Conservation (phyloP, 2,797 vertebrate genomes). For the Glossophaga mutica region DNA sequence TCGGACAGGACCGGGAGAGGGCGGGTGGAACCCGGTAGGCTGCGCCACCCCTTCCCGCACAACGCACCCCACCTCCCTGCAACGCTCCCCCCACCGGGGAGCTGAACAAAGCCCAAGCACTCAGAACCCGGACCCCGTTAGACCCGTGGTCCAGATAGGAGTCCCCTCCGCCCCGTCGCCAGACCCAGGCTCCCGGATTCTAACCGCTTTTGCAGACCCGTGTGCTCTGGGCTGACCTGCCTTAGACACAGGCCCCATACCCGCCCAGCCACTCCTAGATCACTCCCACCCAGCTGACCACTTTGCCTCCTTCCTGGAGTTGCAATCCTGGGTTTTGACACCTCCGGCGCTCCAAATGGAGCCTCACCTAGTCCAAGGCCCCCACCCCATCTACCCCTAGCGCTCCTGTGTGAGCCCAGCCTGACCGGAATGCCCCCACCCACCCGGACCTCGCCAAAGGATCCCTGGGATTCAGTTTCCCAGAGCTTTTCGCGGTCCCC, state of each 20-base stretch:
- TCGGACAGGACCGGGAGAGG: not conserved
- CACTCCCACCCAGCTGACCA: not conserved
- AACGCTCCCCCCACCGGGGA: not conserved
- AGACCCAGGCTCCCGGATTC: not conserved
- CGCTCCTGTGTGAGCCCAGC: not conserved
- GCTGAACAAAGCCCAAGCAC: slow-evolving; percentile 25
- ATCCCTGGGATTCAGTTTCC: not conserved
- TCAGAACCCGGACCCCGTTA: not conserved
- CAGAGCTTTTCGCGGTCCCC: not conserved
- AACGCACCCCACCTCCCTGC: not conserved
- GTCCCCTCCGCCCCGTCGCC: not conserved
- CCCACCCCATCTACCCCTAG: not conserved
- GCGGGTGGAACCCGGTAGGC: not conserved
- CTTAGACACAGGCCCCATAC: not conserved
- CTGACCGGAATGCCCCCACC: not conserved
- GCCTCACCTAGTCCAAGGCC: not conserved
- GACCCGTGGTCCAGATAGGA: not conserved
- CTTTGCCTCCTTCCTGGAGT: not conserved
- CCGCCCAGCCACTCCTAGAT: not conserved
- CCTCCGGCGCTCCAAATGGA: not conserved
- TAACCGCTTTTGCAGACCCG: not conserved
- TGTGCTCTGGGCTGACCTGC: not conserved
- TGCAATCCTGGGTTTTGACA: not conserved
- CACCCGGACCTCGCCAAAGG: not conserved
- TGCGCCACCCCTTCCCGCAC: not conserved